Base-by-base conservation (phyloP, 1,140 invertebrate species). In the Drosophila ercepeae region DNA sequence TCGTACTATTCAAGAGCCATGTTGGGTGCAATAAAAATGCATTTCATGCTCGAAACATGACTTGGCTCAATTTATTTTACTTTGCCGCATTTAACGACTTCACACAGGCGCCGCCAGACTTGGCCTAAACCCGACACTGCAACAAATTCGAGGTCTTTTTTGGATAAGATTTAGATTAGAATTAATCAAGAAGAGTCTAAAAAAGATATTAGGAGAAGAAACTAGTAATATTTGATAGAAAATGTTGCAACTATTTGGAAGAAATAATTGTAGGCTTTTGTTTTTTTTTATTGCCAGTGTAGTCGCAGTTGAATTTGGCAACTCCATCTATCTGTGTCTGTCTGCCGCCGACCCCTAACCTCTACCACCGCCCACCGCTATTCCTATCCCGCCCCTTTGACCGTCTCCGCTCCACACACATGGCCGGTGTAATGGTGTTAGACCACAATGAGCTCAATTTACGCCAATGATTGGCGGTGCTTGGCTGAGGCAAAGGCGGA, bases 401-500 rank as follows among this genome's bases (percentile, higher is more conserved):
- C n/a, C 2, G 4, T n/a, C 13, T 5, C 50, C 23, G 54, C 45
- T 21, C 11, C 48, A 16, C 70, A 81, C 41, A 68, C 59, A 76
- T 49, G 53, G 51, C 42, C 68, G 55, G 49, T 88, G 60, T 76
- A 70, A 88, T 76, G 63, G 77, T 78, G 82, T 82, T 88, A 88
- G 82, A 76, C 82, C 82, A 88, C 82, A 88, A 88, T 88, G 77
- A 88, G 82, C 82, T 88, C 82, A 88, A 88, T 88, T 88, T 88
- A 82, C 77, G 82, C 82, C 82, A 75, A 88, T 88, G 82, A 88
- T 86, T 88, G 81, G 81, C 77, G 77, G 82, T 75, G 75, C 75
- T 75, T 55, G 64, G 74, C 59, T 49, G 58, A 42, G 42, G 46
- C 64, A 53, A 50, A 21, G n/a, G n/a, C n/a, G n/a, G n/a, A 46